These are phyloP conservation scores for Pipistrellus nathusii DNA, from an alignment of 2,797 vertebrate species.

Conservation along the genomic window DNA sequence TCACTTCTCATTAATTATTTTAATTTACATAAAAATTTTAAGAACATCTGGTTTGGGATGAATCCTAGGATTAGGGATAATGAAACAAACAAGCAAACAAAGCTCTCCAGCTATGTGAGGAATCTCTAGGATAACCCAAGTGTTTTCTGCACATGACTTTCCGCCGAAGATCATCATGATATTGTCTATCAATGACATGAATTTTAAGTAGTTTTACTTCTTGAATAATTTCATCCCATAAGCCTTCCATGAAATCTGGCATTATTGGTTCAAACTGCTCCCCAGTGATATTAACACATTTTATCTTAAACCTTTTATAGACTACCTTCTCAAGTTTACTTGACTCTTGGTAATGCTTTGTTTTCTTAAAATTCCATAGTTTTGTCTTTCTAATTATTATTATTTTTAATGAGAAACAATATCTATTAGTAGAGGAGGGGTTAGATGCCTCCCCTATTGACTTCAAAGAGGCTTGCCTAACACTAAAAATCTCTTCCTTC, in stretches of 20 bases:
- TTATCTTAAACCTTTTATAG: not conserved
- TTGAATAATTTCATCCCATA: not conserved
- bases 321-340: not conserved
- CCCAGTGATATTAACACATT: not conserved
- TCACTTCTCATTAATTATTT: not conserved
- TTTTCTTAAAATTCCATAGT: not conserved
- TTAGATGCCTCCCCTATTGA: not conserved
- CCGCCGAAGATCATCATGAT: not conserved
- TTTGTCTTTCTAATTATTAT: not conserved
- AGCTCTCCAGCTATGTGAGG: not conserved
- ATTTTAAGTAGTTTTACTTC: not conserved
- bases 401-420: conserved; percentile 4
- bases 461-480: not conserved
- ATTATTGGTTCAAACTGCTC: not conserved
- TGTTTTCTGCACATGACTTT: not conserved
- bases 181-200: not conserved
- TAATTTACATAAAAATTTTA: conserved; percentile 18
- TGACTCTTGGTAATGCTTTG: not conserved
- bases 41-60: not conserved
- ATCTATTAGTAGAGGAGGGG: not conserved
- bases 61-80: not conserved
- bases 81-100: not conserved
- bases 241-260: not conserved
- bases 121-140: not conserved
- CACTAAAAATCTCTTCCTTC: not conserved